These are phyloP conservation scores for Drosophila parthenogenetica DNA, from an alignment of 2,888 invertebrate species.

Conservation along the genomic window DNA sequence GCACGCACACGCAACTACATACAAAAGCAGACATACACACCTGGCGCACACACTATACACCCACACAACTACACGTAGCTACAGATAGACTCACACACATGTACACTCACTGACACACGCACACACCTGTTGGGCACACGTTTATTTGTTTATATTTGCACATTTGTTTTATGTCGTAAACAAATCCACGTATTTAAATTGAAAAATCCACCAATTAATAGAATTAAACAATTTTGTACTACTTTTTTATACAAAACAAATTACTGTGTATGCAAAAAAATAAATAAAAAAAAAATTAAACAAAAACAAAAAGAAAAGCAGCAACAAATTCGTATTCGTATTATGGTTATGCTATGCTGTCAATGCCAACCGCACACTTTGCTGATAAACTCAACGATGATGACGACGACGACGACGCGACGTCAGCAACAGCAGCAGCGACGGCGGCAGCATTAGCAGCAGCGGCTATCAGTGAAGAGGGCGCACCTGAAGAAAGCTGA, in stretches of 20 bases:
- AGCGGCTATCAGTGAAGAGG: conserved; percentile 54
- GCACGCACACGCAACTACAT: conserved; percentile 13
- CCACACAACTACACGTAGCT: conserved; percentile 2
- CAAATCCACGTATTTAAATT: conserved; percentile 73
- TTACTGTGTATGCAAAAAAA: conserved; percentile 67
- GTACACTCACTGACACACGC: conserved; percentile 11
- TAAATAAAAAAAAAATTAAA: conserved; percentile 40
- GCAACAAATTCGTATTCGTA: conserved; percentile 27
- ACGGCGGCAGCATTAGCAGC: conserved; percentile 2
- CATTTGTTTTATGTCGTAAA: conserved; percentile 72
- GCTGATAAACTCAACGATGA: conserved; percentile 52
- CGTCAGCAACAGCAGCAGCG: conserved; percentile 2
- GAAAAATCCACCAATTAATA: conserved; percentile 56
- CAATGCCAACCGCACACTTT: conserved; percentile 61
- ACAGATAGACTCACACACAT: conserved; percentile 3
- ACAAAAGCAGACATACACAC: conserved; percentile 26
- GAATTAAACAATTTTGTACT: conserved; percentile 70
- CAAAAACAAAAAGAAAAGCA: conserved; percentile 12
- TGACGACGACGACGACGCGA: conserved; percentile 11
- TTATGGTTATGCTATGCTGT: conserved; percentile 63
- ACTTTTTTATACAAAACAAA: conserved; percentile 67
- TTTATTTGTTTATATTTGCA: conserved; percentile 70
- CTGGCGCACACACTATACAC: conserved; percentile 36
- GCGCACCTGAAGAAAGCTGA: conserved; percentile 68
- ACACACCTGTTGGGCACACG: conserved; percentile 66